A percentile compares a stretch with the other conserved stretches of the same genome.
phyloP scores from a whole-genome alignment of 2,888 invertebrate genomes.

The Phytoseiulus persimilis region DNA sequence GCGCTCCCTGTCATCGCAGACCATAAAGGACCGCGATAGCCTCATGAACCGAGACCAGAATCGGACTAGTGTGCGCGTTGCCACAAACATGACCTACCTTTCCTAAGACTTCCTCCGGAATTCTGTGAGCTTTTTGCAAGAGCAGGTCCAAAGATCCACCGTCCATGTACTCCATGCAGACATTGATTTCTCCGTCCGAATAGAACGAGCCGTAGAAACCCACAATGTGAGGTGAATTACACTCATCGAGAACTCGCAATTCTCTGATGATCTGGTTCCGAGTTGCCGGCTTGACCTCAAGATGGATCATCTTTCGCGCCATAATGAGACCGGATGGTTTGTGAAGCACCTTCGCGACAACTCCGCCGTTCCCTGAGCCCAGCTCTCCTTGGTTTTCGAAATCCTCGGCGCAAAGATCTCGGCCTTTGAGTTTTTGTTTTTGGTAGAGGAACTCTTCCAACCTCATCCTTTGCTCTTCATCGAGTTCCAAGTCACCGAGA shows the following conservation, averaged over 20 bases:
- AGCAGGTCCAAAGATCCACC: slow-evolving; percentile 96
- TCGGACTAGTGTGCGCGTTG: too few relatives aligned
- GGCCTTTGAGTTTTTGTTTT: slow-evolving; percentile 74
- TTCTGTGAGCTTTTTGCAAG: slow-evolving; percentile 86
- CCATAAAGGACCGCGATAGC: too few relatives aligned
- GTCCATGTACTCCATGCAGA: slow-evolving; percentile 99
- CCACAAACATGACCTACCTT: slow-evolving; percentile 56
- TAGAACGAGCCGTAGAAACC: slow-evolving; percentile 97
- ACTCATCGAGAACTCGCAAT: slow-evolving; percentile 95
- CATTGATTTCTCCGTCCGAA: slow-evolving; percentile 97
- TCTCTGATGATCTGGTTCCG: slow-evolving; percentile 97
- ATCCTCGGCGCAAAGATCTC: slow-evolving; percentile 80
- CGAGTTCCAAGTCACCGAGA: slow-evolving; percentile 55
- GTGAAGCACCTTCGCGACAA: slow-evolving; percentile 96
- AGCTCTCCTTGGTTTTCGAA: slow-evolving; percentile 93
- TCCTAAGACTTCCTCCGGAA: slow-evolving; percentile 90
- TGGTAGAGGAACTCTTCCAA: slow-evolving; percentile 88
- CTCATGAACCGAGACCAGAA: too few relatives aligned
- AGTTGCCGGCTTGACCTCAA: slow-evolving; percentile 97
- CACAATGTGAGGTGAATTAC: slow-evolving; percentile 98
- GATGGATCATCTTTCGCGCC: slow-evolving; percentile 94
- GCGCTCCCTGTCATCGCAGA: too few relatives aligned
- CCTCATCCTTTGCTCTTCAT: slow-evolving; percentile 81
- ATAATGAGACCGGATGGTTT: slow-evolving; percentile 88
- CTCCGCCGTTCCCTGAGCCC: slow-evolving; percentile 96